These are phyloP conservation scores for Rhagophthalmus giganteus DNA, from an alignment of 2,888 invertebrate species.

Conservation along the genomic window DNA sequence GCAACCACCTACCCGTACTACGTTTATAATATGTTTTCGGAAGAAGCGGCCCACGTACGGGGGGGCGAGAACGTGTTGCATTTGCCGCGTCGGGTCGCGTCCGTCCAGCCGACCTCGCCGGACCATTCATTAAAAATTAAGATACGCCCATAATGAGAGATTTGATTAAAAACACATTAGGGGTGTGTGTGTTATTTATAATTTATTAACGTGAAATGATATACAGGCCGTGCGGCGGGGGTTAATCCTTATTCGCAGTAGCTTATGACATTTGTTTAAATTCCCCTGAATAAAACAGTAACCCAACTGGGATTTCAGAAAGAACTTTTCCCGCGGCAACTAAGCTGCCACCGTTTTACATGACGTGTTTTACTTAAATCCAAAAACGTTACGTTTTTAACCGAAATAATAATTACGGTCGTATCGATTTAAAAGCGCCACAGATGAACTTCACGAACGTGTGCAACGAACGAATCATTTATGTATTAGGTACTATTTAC, in stretches of 20 bases:
- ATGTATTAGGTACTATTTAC: too few relatives aligned
- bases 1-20: slow-evolving; percentile 2
- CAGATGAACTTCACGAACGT: too few relatives aligned
- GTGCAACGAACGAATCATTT: too few relatives aligned
- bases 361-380: slow-evolving; percentile 9
- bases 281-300: slow-evolving; percentile 31
- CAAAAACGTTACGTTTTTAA: not conserved
- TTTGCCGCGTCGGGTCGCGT: slow-evolving; percentile 22
- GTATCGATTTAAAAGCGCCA: too few relatives aligned
- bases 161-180: slow-evolving; percentile 57
- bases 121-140: slow-evolving; percentile 55
- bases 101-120: slow-evolving; percentile 28
- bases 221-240: slow-evolving; percentile 32
- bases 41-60: too few relatives aligned
- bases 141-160: slow-evolving; percentile 54
- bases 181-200: slow-evolving; percentile 44
- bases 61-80: slow-evolving; percentile 12
- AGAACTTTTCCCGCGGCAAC: slow-evolving; percentile 27
- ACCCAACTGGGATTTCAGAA: slow-evolving; percentile 31
- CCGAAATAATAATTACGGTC: not conserved
- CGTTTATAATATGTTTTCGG: slow-evolving; percentile 1
- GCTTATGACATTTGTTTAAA: slow-evolving; percentile 31
- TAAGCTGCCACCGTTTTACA: slow-evolving; percentile 24
- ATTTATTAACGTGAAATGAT: slow-evolving; percentile 40
- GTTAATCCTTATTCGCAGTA: slow-evolving; percentile 35